These are phyloP conservation scores for Falco peregrinus DNA, from an alignment of 2,797 vertebrate genomes.

Conservation along the genomic window DNA sequence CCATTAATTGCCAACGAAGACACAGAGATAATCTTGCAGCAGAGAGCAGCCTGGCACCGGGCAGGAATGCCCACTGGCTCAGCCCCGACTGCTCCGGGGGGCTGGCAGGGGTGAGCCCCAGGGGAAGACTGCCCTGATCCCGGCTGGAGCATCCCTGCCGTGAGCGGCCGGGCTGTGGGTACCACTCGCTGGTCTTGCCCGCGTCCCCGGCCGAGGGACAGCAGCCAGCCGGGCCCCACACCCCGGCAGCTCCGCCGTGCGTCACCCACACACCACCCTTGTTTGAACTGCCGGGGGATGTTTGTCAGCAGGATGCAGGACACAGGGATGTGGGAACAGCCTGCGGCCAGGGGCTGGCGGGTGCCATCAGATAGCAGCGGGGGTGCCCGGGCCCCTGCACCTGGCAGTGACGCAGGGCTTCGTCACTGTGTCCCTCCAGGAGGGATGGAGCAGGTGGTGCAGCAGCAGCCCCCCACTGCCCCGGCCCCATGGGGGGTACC, in stretches of 20 bases:
- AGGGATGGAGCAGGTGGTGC: background rate
- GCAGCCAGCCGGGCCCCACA: rapidly evolving
- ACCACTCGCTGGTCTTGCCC: background rate
- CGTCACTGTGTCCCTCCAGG: rapidly evolving
- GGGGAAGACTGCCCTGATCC: too few relatives aligned
- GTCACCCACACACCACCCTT: conserved; percentile 27
- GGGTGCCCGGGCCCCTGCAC: background rate
- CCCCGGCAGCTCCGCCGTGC: background rate
- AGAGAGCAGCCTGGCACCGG: background rate
- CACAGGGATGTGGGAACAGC: background rate
- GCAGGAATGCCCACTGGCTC: background rate
- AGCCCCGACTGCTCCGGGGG: background rate
- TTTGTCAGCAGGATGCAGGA: background rate
- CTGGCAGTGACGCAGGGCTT: background rate
- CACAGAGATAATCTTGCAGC: background rate
- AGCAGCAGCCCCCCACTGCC: background rate
- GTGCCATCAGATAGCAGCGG: background rate
- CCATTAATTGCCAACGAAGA: background rate
- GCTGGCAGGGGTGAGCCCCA: background rate
- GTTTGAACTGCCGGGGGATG: conserved; percentile 39
- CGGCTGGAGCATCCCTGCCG: rapidly evolving
- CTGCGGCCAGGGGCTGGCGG: background rate
- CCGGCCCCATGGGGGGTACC: background rate
- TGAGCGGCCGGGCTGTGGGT: rapidly evolving
- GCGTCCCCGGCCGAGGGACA: rapidly evolving